Percentiles rank a stretch among this genome's conserved stretches.
These are phyloP conservation scores for Lacerta bilineata DNA, from an alignment of 2,797 vertebrate genomes.

Conservation along the genomic window DNA sequence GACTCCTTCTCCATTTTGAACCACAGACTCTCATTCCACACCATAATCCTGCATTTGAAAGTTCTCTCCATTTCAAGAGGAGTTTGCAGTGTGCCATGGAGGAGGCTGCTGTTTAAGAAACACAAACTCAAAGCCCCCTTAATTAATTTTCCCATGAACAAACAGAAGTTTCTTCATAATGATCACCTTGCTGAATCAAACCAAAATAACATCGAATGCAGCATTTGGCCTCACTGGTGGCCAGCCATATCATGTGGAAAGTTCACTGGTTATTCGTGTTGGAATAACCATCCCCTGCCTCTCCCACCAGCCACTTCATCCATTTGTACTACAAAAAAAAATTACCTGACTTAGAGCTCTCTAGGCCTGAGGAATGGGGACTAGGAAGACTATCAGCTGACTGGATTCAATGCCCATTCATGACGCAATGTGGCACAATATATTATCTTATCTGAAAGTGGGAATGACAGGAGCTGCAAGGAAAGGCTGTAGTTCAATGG, in stretches of 20 bases:
- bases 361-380: background rate
- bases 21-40: background rate
- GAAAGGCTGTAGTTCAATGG: too few species aligned
- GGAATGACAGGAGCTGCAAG: too few species aligned
- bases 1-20: background rate
- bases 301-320: background rate
- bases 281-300: background rate
- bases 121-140: background rate
- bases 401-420: background rate
- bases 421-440: background rate
- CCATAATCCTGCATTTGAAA: background rate
- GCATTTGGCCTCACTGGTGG: background rate
- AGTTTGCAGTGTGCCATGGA: background rate
- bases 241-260: background rate
- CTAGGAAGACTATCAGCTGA: background rate
- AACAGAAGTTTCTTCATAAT: background rate
- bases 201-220: background rate
- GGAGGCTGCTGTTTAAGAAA: background rate
- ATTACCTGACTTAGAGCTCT: too few species aligned
- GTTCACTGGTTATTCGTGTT: background rate
- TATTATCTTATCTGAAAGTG: too few species aligned
- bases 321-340: background rate
- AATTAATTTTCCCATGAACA: background rate
- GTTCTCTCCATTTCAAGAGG: conserved; percentile 10
- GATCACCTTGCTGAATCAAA: background rate